A percentile compares a stretch with the other conserved stretches of the same genome.
Evolutionary conservation across 2,113 vertebrate species (phyloP).

Genomic region (Eudorcas thomsonii): DNA sequence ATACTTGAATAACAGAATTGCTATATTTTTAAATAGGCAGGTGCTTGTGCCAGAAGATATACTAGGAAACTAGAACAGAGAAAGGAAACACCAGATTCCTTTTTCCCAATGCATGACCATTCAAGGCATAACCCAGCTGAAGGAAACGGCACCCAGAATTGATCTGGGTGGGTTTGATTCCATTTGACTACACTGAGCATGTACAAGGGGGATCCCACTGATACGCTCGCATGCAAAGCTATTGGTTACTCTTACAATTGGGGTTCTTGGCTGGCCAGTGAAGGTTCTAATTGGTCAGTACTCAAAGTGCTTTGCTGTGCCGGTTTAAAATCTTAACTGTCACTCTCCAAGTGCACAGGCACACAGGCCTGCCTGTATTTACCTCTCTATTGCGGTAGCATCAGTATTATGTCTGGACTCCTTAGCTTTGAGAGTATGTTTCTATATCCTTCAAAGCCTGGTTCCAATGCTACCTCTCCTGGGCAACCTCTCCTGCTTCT

Average conservation of each 20-base stretch:
- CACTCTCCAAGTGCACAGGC: background rate
- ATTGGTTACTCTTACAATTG: background rate
- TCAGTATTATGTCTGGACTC: background rate
- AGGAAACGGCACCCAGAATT: background rate
- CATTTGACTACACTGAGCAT: background rate
- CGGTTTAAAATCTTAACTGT: background rate
- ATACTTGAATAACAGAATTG: background rate
- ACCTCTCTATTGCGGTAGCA: background rate
- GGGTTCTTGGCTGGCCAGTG: background rate
- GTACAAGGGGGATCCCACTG: background rate
- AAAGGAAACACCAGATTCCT: background rate
- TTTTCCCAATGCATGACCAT: background rate
- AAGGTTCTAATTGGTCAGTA: background rate
- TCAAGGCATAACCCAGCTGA: background rate
- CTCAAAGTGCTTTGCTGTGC: background rate
- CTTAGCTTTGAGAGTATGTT: background rate
- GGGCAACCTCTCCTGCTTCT: background rate
- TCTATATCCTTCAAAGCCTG: background rate
- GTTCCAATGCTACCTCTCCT: background rate
- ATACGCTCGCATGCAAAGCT: background rate
- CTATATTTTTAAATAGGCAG: background rate
- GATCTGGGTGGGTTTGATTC: background rate
- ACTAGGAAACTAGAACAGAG: background rate
- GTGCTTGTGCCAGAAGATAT: background rate
- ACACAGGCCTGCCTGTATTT: accelerated